Conservation (phyloP, 1,140 invertebrate species). For the Heliothis virescens region DNA sequence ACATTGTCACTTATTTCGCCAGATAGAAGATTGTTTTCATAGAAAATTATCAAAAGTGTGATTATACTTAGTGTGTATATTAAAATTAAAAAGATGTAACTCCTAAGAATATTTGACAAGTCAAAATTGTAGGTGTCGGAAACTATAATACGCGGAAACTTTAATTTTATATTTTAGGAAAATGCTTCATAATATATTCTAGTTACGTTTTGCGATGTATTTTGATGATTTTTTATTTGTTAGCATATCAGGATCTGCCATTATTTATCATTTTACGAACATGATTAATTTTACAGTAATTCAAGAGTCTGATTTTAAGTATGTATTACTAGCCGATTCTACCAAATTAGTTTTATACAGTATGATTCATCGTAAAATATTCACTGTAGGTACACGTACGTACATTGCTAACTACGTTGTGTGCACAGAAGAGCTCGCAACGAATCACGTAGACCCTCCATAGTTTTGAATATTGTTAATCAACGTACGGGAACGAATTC, state of each 20-base stretch:
- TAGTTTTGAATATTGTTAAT: conserved; percentile 6
- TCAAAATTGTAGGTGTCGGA: conserved; percentile 35
- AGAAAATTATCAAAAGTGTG: conserved; percentile 42
- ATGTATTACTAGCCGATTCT: conserved; percentile 32
- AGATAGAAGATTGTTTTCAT: conserved; percentile 36
- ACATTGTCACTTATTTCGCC: conserved; percentile 10
- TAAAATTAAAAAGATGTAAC: conserved; percentile 37
- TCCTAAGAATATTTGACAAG: conserved; percentile 32
- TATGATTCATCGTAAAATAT: conserved; percentile 12
- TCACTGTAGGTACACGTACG: not conserved
- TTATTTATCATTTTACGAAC: conserved; percentile 30
- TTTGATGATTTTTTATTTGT: conserved; percentile 22
- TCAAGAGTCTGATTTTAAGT: conserved; percentile 40
- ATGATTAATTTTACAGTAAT: conserved; percentile 36
- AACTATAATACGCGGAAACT: conserved; percentile 22
- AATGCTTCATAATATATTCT: conserved; percentile 43
- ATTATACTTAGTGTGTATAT: conserved; percentile 44
- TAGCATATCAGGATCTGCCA: conserved; percentile 12
- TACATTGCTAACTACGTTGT: not conserved
- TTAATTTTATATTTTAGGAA: conserved; percentile 31
- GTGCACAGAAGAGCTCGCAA: not conserved
- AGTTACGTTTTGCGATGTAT: conserved; percentile 19
- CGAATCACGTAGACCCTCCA: not conserved
- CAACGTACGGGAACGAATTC: not conserved
- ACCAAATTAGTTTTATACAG: conserved; percentile 16